phyloP scores from a whole-genome alignment of 2,797 vertebrate species.

The Tachyglossus aculeatus region DNA sequence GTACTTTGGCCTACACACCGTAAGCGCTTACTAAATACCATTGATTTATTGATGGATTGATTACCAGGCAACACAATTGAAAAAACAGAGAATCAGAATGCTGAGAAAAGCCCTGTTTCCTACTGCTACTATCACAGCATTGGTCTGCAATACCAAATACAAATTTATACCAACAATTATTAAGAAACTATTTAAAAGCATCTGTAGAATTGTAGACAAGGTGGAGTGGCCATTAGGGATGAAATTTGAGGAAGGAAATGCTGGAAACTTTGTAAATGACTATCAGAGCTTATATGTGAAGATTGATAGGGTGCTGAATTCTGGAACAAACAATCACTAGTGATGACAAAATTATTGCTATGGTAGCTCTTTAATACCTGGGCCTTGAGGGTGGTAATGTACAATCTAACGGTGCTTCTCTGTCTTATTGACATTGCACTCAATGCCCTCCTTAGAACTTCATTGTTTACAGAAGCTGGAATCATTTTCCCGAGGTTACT shows the following conservation, averaged over 20 bases:
- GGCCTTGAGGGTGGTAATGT: not conserved
- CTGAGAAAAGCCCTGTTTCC: not conserved
- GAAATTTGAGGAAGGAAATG: not conserved
- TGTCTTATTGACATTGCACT: not conserved
- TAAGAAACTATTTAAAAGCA: not conserved
- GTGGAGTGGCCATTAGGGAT: not conserved
- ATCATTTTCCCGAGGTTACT: not conserved
- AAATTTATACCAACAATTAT: not conserved
- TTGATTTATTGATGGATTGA: too few species aligned
- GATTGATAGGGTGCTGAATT: not conserved
- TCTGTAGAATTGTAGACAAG: not conserved
- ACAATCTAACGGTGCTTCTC: not conserved
- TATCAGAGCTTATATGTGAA: too few species aligned
- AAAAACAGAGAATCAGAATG: too few species aligned
- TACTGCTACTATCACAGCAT: not conserved
- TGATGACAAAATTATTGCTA: not conserved
- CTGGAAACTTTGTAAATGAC: not conserved
- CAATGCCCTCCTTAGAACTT: not conserved
- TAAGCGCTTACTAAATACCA: too few species aligned
- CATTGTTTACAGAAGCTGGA: not conserved
- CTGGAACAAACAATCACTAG: not conserved
- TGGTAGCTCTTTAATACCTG: not conserved
- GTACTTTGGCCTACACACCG: too few species aligned
- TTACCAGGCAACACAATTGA: too few species aligned
- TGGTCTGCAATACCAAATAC: not conserved